phyloP scores from a whole-genome alignment of 2,113 vertebrate species.

The Crocuta crocuta region DNA sequence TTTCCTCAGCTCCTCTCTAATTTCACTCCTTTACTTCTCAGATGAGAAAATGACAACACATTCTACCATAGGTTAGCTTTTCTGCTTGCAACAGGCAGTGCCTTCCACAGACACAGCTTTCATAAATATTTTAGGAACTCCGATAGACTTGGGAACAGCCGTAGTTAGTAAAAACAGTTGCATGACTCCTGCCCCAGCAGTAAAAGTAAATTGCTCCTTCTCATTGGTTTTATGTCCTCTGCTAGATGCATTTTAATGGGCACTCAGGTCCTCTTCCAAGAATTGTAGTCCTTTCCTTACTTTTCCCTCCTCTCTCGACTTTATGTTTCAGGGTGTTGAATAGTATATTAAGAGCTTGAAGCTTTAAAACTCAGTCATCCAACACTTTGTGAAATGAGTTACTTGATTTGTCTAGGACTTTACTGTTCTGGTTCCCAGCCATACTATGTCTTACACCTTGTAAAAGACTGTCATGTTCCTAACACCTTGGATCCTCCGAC shows the following conservation, averaged over 20 bases:
- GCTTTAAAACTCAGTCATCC: conserved; percentile 76
- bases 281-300: neutral
- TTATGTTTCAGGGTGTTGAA: conserved; percentile 59
- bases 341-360: conserved; percentile 51
- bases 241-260: conserved; percentile 71
- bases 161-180: conserved; percentile 78
- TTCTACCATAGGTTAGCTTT: neutral
- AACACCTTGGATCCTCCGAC: neutral
- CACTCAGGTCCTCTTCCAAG: neutral
- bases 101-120: neutral
- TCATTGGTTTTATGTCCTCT: conserved; percentile 74
- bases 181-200: conserved; percentile 61
- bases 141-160: conserved; percentile 26
- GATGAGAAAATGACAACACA: conserved; percentile 43
- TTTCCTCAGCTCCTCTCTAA: neutral
- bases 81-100: neutral
- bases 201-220: conserved; percentile 77
- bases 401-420: conserved; percentile 38
- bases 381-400: conserved; percentile 61
- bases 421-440: conserved; percentile 25
- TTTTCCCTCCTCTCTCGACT: neutral
- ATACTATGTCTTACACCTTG: neutral
- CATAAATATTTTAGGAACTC: conserved; percentile 77
- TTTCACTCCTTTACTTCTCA: conserved; percentile 42
- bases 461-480: neutral